Conservation (phyloP, 2,113 vertebrate genomes). For the Monopterus albus region DNA sequence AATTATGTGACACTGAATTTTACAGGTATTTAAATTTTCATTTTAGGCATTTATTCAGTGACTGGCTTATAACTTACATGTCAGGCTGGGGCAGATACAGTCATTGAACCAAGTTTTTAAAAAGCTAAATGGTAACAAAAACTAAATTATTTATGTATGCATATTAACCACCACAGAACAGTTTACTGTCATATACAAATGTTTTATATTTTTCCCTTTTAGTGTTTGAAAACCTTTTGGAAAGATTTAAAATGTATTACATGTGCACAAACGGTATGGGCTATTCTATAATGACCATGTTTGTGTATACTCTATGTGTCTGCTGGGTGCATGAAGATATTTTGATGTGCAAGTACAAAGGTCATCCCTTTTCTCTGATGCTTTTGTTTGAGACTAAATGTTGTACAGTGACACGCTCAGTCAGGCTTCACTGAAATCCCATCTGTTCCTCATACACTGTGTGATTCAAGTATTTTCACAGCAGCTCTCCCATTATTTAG, state of each 20-base stretch:
- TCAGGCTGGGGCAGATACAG: neutral
- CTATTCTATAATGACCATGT: too few species aligned
- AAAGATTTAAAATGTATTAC: too few species aligned
- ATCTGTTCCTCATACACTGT: neutral
- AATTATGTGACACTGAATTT: neutral
- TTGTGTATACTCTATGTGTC: neutral
- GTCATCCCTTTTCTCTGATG: constrained; percentile 4
- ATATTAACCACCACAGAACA: neutral
- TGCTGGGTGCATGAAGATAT: neutral
- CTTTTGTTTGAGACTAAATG: neutral
- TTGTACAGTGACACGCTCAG: neutral
- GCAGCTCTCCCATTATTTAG: constrained; percentile 27
- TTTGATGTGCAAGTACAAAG: neutral
- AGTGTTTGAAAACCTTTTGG: neutral
- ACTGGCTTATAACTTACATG: too few species aligned
- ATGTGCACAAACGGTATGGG: neutral
- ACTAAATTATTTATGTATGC: neutral
- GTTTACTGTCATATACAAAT: neutral
- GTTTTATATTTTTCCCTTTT: neutral
- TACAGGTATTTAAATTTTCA: too few species aligned
- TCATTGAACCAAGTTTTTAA: too few species aligned
- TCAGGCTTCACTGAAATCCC: constrained; percentile 16
- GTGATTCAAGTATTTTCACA: constrained; percentile 32
- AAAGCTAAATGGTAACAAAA: too few species aligned
- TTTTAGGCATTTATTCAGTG: too few species aligned